These are phyloP conservation scores for Orthosia gracilis DNA, from an alignment of 2,888 invertebrate species.

Conservation along the genomic window DNA sequence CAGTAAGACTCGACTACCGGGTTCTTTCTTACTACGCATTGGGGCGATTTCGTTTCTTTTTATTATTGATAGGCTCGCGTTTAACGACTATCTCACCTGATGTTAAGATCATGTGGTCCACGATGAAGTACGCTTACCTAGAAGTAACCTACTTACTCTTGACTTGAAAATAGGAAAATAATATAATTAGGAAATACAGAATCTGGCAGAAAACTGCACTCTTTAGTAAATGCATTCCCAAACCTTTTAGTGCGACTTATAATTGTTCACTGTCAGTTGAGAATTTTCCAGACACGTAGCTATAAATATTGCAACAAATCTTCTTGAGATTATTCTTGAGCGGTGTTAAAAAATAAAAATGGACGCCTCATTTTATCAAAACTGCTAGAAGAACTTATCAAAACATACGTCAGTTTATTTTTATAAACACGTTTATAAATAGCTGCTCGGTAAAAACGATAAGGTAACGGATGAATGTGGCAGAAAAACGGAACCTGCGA, in stretches of 20 bases:
- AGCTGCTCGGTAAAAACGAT: background rate
- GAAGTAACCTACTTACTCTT: too few species aligned
- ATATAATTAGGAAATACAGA: too few species aligned
- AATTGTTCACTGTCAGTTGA: too few species aligned
- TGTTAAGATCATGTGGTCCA: too few species aligned
- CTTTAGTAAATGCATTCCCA: too few species aligned
- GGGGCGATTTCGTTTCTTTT: background rate
- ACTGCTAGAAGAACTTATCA: background rate
- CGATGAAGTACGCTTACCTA: too few species aligned
- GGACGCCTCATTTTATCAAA: background rate
- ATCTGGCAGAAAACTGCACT: too few species aligned
- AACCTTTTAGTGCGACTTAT: too few species aligned
- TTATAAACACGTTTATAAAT: background rate
- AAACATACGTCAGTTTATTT: background rate
- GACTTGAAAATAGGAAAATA: too few species aligned
- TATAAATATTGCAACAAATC: background rate
- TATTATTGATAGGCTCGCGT: too few species aligned
- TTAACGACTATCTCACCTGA: too few species aligned
- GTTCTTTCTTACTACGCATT: background rate
- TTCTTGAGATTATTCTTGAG: background rate
- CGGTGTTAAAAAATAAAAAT: background rate
- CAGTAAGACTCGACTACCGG: background rate
- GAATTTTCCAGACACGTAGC: background rate
- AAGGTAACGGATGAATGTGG: constrained; percentile 21
- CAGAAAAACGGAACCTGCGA: constrained; percentile 19